Evolutionary conservation across 2,797 vertebrate species (phyloP).

Genomic region (Phylloscopus collybita): DNA sequence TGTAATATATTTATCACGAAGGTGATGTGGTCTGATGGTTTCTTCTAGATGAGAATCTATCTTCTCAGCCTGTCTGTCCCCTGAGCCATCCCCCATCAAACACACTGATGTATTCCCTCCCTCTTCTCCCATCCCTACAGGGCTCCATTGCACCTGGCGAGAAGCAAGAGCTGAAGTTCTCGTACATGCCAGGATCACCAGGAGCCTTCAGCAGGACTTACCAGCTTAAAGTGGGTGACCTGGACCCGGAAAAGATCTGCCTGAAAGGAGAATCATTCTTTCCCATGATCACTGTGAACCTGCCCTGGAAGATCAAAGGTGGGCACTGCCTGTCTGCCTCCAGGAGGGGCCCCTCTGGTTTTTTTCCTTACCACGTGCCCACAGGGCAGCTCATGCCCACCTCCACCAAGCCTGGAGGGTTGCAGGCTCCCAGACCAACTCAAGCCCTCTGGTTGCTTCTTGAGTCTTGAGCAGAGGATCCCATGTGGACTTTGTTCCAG

Average conservation of each 20-base stretch:
- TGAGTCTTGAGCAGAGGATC: not conserved
- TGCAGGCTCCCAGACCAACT: not conserved
- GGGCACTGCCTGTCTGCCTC: not conserved
- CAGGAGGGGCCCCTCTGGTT: not conserved
- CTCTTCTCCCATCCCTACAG: not conserved
- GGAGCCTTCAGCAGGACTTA: not conserved
- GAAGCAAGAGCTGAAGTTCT: not conserved
- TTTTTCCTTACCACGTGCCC: not conserved
- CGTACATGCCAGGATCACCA: not conserved
- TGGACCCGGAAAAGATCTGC: not conserved
- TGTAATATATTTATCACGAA: not conserved
- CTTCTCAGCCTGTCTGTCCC: not conserved
- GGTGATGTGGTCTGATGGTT: not conserved
- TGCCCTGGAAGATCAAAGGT: not conserved
- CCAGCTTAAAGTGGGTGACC: not conserved
- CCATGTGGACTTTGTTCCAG: not conserved
- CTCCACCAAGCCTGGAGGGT: not conserved
- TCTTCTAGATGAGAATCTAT: not conserved
- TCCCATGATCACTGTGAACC: not conserved
- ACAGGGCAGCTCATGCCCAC: not conserved
- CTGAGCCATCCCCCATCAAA: not conserved
- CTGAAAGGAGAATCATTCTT: not conserved
- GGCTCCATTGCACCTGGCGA: not conserved
- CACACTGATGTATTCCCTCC: not conserved
- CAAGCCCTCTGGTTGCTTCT: not conserved